Conservation (phyloP, 1,140 invertebrate genomes). For the Akabosia matsudoensis region DNA sequence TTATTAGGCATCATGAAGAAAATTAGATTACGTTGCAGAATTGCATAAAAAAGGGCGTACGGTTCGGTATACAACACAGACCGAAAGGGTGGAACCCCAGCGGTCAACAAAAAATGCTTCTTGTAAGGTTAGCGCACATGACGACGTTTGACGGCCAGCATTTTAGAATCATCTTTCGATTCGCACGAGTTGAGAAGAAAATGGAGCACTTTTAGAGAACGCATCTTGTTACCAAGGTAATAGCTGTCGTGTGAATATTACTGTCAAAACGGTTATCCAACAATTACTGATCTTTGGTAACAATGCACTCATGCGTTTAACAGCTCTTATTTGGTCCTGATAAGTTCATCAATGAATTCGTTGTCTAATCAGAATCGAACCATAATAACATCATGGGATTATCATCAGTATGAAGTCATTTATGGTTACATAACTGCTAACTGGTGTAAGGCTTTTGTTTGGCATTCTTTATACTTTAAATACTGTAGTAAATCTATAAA, state of each 20-base stretch:
- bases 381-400: too few relatives aligned
- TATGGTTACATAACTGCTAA: too few relatives aligned
- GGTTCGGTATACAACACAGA: not conserved
- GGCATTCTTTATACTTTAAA: too few relatives aligned
- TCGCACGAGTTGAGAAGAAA: not conserved
- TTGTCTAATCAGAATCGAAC: too few relatives aligned
- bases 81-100: not conserved
- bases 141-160: not conserved
- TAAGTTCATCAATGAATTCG: too few relatives aligned
- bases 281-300: conserved; percentile 10
- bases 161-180: not conserved
- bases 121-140: not conserved
- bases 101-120: not conserved
- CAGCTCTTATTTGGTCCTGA: too few relatives aligned
- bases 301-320: not conserved
- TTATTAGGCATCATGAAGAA: too few relatives aligned
- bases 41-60: conserved; percentile 15
- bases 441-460: too few relatives aligned
- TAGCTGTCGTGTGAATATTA: not conserved
- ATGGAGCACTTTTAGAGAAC: not conserved
- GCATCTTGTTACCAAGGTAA: not conserved
- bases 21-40: not conserved
- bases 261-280: not conserved
- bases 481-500: too few relatives aligned
- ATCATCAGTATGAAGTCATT: too few relatives aligned